A percentile compares a stretch with the other conserved stretches of the same genome.
Conservation (phyloP, 2,797 vertebrate species). For the Sebastes steindachneri region DNA sequence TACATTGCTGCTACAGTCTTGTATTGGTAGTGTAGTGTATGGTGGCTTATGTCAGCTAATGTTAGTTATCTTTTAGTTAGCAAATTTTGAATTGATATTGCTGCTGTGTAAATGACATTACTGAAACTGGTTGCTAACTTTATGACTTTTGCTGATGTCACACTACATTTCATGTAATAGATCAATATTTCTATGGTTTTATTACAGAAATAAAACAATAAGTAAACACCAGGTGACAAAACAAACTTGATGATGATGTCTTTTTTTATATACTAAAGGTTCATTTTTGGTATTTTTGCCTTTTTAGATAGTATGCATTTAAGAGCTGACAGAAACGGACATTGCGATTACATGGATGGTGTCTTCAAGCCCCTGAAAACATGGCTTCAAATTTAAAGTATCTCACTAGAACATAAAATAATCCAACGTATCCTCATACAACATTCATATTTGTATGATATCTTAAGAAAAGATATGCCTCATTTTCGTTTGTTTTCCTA, state of each 20-base stretch:
- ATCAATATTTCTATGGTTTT: not conserved
- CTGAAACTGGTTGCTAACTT: not conserved
- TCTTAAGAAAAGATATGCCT: too few species aligned
- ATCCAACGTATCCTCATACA: rapidly evolving
- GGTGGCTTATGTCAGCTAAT: not conserved
- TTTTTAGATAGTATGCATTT: not conserved
- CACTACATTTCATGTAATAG: not conserved
- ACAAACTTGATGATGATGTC: not conserved
- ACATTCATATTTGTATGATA: too few species aligned
- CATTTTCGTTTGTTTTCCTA: too few species aligned
- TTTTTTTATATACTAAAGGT: not conserved
- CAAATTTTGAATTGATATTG: not conserved
- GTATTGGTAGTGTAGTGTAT: not conserved
- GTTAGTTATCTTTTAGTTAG: not conserved
- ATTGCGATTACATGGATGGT: not conserved
- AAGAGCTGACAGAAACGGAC: not conserved
- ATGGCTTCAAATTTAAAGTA: not conserved
- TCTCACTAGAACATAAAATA: not conserved
- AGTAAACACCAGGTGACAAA: not conserved
- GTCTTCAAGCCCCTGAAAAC: not conserved
- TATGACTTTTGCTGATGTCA: not conserved
- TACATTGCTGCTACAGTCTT: not conserved
- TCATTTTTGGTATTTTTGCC: not conserved
- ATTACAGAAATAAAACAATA: not conserved
- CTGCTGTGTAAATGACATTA: not conserved